phyloP scores from a whole-genome alignment of 2,113 vertebrate species.

The Hassar affinis region DNA sequence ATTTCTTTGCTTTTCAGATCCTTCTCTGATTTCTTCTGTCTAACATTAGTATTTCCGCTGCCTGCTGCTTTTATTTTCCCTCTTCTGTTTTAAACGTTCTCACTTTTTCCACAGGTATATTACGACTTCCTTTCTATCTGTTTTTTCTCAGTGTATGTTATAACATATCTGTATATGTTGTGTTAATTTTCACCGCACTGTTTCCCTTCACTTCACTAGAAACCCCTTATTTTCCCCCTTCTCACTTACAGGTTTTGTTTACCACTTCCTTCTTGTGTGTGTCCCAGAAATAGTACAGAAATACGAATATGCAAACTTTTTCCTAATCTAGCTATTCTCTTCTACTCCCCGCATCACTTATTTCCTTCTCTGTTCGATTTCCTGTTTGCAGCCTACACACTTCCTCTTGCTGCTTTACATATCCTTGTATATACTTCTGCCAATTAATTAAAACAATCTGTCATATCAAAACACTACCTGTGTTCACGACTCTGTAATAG shows the following conservation, averaged over 20 bases:
- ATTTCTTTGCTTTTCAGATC: neutral
- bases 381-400: neutral
- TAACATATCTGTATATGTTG: neutral
- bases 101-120: neutral
- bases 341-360: neutral
- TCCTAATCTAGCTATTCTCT: neutral
- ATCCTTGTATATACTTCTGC: neutral
- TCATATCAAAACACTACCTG: neutral
- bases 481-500: neutral
- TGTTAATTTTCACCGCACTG: neutral
- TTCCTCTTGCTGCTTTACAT: slow-evolving; percentile 24
- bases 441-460: neutral
- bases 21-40: neutral
- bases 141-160: neutral
- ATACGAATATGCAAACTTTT: neutral
- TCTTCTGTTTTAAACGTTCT: neutral
- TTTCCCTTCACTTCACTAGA: neutral
- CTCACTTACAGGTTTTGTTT: neutral
- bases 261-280: neutral
- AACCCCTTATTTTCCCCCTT: neutral
- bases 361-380: neutral
- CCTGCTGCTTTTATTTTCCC: neutral
- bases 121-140: neutral
- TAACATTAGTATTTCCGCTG: neutral
- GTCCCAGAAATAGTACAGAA: neutral